Conservation (phyloP, 2,888 invertebrate genomes). For the Hypena proboscidalis region DNA sequence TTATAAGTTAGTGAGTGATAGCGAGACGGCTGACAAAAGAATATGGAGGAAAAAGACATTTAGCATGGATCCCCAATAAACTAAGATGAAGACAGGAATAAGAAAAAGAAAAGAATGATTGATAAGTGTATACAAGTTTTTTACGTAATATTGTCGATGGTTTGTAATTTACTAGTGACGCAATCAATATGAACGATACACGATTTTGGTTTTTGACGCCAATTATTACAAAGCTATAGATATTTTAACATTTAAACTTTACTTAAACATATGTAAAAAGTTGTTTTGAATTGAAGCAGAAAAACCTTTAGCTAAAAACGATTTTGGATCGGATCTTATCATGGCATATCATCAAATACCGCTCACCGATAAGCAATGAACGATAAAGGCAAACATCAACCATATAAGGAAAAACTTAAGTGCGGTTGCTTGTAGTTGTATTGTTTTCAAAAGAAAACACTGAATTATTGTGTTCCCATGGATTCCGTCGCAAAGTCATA, state of each 20-base stretch:
- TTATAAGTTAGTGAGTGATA: too few relatives aligned
- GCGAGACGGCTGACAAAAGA: too few relatives aligned
- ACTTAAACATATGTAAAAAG: too few relatives aligned
- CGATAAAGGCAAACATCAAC: background rate
- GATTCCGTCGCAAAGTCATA: slow-evolving; percentile 19
- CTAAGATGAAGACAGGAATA: background rate
- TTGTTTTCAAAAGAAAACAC: slow-evolving; percentile 15
- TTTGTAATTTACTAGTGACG: slow-evolving; percentile 29
- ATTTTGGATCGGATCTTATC: background rate
- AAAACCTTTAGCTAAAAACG: too few relatives aligned
- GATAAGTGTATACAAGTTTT: slow-evolving; percentile 23
- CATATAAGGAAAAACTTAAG: background rate
- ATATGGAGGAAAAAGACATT: too few relatives aligned
- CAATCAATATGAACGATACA: slow-evolving; percentile 19
- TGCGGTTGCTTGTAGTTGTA: background rate
- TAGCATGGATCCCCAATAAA: too few relatives aligned
- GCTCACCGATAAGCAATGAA: background rate
- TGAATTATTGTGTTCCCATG: slow-evolving; percentile 12
- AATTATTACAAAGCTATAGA: slow-evolving; percentile 23
- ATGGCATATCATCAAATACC: slow-evolving; percentile 2
- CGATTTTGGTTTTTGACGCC: slow-evolving; percentile 23
- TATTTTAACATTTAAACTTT: slow-evolving; percentile 24
- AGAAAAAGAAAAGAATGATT: slow-evolving; percentile 1
- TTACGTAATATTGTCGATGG: slow-evolving; percentile 20
- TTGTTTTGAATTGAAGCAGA: too few relatives aligned